phyloP scores from a whole-genome alignment of 2,113 vertebrate genomes.

The Sander vitreus region DNA sequence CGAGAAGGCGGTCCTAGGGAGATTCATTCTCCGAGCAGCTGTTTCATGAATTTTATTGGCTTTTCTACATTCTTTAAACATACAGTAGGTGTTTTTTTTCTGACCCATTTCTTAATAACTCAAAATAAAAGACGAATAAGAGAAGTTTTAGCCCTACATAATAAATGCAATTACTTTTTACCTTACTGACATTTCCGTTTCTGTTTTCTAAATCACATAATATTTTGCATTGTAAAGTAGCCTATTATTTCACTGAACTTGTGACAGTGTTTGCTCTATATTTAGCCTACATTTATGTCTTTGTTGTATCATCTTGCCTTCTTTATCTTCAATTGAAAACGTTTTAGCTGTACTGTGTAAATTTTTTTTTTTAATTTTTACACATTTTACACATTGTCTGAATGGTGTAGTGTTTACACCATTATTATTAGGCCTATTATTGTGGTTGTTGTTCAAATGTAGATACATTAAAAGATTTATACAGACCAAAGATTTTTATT shows the following conservation, averaged over 20 bases:
- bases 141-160: not conserved
- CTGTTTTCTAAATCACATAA: not conserved
- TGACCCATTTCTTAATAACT: not conserved
- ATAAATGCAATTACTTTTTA: not conserved
- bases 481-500: not conserved
- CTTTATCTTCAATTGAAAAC: not conserved
- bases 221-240: not conserved
- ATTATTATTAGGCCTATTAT: too few species aligned
- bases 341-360: not conserved
- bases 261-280: not conserved
- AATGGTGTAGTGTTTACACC: not conserved
- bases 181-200: not conserved
- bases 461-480: not conserved
- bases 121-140: not conserved
- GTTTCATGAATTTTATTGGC: constrained; percentile 10
- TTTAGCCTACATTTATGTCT: not conserved
- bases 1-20: not conserved
- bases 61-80: not conserved
- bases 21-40: not conserved
- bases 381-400: not conserved
- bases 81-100: not conserved
- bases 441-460: not conserved
- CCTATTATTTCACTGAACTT: not conserved
- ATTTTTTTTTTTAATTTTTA: not conserved
- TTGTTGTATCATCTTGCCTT: not conserved